These are phyloP conservation scores for Drosophila littoralis DNA, from an alignment of 1,140 invertebrate species.

Conservation along the genomic window DNA sequence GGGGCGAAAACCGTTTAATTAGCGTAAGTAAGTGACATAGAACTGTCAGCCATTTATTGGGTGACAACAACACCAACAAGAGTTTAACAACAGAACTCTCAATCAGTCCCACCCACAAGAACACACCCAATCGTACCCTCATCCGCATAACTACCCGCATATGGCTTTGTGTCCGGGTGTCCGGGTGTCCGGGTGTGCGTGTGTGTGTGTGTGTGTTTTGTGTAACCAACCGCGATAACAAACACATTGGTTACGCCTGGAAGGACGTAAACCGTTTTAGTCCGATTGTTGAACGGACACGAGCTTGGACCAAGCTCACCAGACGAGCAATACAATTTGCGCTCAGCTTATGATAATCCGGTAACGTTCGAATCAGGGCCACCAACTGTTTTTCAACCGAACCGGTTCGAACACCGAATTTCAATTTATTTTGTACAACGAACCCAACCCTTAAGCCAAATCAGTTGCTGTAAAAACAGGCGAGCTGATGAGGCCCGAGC, in stretches of 20 bases:
- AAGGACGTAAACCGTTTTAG: conserved; percentile 29
- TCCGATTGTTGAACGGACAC: conserved; percentile 9
- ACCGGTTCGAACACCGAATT: too few relatives aligned
- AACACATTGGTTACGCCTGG: conserved; percentile 57
- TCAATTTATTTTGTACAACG: too few relatives aligned
- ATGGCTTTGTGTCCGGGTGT: conserved; percentile 1
- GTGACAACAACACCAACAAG: conserved; percentile 33
- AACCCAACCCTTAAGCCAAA: too few relatives aligned
- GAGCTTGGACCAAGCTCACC: conserved; percentile 12
- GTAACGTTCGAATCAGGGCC: too few relatives aligned
- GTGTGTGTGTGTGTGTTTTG: conserved; percentile 25
- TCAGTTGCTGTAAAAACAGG: too few relatives aligned
- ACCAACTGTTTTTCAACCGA: too few relatives aligned
- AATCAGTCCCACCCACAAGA: conserved; percentile 6
- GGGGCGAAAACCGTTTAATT: conserved; percentile 58
- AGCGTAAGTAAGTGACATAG: conserved; percentile 77
- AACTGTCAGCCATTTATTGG: conserved; percentile 53
- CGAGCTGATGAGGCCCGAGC: too few relatives aligned
- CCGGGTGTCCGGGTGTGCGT: background rate
- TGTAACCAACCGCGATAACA: conserved; percentile 68
- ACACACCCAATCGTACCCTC: background rate
- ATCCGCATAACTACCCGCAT: background rate
- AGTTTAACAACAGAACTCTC: conserved; percentile 11
- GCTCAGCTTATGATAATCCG: too few relatives aligned
- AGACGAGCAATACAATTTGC: background rate